Percentiles rank a stretch among this genome's conserved stretches.
Conservation (phyloP, 2,888 invertebrate species). For the Brenthis hecate region DNA sequence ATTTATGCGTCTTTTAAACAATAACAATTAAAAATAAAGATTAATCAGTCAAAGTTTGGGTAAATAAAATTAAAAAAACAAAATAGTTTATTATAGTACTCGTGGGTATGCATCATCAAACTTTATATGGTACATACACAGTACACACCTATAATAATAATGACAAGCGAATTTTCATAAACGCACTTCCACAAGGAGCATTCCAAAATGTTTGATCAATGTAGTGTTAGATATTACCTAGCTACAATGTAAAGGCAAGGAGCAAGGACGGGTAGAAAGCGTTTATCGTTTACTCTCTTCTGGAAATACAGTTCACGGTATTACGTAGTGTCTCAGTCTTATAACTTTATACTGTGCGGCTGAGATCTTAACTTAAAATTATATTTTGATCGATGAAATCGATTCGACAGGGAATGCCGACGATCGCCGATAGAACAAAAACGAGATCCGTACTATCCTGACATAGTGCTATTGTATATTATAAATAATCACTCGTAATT, state of each 20-base stretch:
- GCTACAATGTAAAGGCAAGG: conserved; percentile 80
- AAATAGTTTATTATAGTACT: conserved; percentile 31
- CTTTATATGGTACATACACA: conserved; percentile 37
- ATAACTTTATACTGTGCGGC: conserved; percentile 70
- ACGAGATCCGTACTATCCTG: conserved; percentile 46
- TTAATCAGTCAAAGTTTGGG: conserved; percentile 40
- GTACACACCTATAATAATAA: conserved; percentile 42
- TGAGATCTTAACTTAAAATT: conserved; percentile 47
- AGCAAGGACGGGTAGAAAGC: conserved; percentile 81
- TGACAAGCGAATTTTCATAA: conserved; percentile 56
- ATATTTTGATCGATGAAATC: conserved; percentile 30
- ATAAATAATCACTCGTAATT: conserved; percentile 53
- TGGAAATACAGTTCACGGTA: conserved; percentile 74
- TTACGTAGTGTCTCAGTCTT: conserved; percentile 80
- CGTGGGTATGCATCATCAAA: conserved; percentile 35
- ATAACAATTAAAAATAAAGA: conserved; percentile 30
- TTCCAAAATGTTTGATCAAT: conserved; percentile 56
- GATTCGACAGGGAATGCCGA: conserved; percentile 24
- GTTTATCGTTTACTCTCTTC: conserved; percentile 74
- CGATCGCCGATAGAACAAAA: conserved; percentile 30
- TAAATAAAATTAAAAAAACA: conserved; percentile 38
- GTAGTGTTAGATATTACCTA: conserved; percentile 70
- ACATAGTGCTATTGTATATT: conserved; percentile 62
- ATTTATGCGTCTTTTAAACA: background rate
- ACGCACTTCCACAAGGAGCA: conserved; percentile 68